phyloP scores from a whole-genome alignment of 2,113 vertebrate genomes.

The Ameiurus melas region DNA sequence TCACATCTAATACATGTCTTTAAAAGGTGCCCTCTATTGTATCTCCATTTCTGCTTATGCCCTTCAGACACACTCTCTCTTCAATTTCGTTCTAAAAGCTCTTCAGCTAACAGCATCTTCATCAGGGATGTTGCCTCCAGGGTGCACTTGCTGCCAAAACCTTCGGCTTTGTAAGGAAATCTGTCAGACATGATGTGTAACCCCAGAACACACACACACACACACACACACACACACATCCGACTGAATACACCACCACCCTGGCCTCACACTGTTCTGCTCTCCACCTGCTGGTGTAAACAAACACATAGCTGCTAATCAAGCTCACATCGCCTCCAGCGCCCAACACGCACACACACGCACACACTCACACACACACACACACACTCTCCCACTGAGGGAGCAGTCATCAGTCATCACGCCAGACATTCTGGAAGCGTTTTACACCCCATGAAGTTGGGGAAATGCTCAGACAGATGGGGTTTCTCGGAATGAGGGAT shows the following conservation, averaged over 20 bases:
- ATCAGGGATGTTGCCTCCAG: slow-evolving; percentile 20
- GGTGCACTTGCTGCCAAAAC: slow-evolving; percentile 18
- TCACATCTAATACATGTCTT: neutral
- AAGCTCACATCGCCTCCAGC: slow-evolving; percentile 21
- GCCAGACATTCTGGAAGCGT: slow-evolving; percentile 22
- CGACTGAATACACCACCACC: neutral
- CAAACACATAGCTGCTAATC: slow-evolving; percentile 34
- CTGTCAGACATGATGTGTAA: slow-evolving; percentile 32
- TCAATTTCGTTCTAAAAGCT: slow-evolving; percentile 2
- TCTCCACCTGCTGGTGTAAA: slow-evolving; percentile 39
- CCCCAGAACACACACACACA: slow-evolving; percentile 15
- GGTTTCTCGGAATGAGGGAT: neutral
- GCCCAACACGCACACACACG: neutral
- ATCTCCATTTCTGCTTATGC: neutral
- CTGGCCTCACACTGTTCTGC: slow-evolving; percentile 3
- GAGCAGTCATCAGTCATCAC: slow-evolving; percentile 26
- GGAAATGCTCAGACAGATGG: slow-evolving; percentile 25
- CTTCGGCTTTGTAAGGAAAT: slow-evolving; percentile 15
- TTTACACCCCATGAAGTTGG: slow-evolving; percentile 31
- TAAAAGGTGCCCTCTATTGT: neutral
- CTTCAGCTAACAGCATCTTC: slow-evolving; percentile 26
- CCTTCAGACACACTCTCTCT: neutral
- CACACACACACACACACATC: neutral
- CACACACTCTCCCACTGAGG: slow-evolving; percentile 5
- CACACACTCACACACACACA: slow-evolving; percentile 2